A percentile compares a stretch with the other conserved stretches of the same genome.
These are phyloP conservation scores for Drosophila ohnishii DNA, from an alignment of 1,140 invertebrate genomes.

Conservation along the genomic window DNA sequence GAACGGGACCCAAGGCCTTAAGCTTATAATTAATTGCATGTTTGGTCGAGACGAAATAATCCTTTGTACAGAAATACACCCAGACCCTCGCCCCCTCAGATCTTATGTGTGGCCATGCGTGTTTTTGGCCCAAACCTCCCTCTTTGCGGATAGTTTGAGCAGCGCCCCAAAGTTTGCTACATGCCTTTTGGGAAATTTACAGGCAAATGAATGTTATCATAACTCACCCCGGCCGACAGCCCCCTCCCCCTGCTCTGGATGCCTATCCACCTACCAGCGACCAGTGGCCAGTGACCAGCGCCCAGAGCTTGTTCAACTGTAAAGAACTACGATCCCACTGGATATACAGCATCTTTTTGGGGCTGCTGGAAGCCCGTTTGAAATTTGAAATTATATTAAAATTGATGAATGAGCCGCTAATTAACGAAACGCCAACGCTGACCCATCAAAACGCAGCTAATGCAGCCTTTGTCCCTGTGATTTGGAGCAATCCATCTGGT, in stretches of 20 bases:
- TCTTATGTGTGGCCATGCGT: conserved; percentile 61
- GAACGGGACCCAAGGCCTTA: conserved; percentile 82
- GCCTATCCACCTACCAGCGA: conserved; percentile 13
- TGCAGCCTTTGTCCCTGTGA: conserved; percentile 67
- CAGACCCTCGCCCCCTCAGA: conserved; percentile 20
- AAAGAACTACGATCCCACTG: conserved; percentile 38
- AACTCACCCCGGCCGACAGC: conserved; percentile 46
- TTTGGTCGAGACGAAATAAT: conserved; percentile 83
- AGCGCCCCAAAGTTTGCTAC: conserved; percentile 66
- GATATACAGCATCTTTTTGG: conserved; percentile 10
- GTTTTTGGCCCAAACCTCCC: conserved; percentile 31
- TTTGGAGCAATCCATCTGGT: conserved; percentile 48
- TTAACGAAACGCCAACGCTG: conserved; percentile 52
- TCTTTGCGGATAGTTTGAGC: conserved; percentile 71
- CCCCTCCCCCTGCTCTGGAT: neutral
- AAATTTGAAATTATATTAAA: conserved; percentile 78
- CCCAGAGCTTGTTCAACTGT: conserved; percentile 44
- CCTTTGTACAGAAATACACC: conserved; percentile 79
- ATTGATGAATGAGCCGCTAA: conserved; percentile 82
- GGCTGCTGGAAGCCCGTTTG: conserved; percentile 20
- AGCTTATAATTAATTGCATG: conserved; percentile 83
- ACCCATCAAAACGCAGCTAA: conserved; percentile 46
- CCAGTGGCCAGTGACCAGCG: conserved; percentile 10
- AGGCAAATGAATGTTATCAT: conserved; percentile 80
- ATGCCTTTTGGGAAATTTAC: conserved; percentile 79